phyloP scores from a whole-genome alignment of 2,888 invertebrate species.

The Mechanitis messenoides region DNA sequence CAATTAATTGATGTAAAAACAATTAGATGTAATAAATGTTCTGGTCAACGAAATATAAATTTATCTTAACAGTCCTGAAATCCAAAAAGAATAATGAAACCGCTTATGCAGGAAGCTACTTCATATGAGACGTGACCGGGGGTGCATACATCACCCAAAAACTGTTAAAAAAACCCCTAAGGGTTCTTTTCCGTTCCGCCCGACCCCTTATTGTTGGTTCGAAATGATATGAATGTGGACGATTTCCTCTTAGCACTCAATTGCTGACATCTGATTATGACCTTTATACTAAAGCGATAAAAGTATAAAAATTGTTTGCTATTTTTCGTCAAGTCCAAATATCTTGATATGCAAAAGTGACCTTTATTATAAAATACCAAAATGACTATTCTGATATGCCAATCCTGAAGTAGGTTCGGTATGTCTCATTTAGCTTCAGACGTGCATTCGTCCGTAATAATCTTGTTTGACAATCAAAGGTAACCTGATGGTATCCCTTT shows the following conservation, averaged over 20 bases:
- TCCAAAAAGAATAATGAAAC: slow-evolving; percentile 64
- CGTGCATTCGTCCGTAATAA: slow-evolving; percentile 52
- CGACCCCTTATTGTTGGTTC: slow-evolving; percentile 33
- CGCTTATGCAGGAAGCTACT: slow-evolving; percentile 70
- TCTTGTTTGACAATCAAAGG: slow-evolving; percentile 45
- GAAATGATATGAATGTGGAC: slow-evolving; percentile 22
- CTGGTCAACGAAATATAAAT: slow-evolving; percentile 17
- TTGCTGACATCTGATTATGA: slow-evolving; percentile 20
- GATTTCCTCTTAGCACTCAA: slow-evolving; percentile 23
- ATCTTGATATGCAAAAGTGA: slow-evolving; percentile 3
- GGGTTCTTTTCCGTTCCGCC: slow-evolving; percentile 40
- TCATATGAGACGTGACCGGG: slow-evolving; percentile 72
- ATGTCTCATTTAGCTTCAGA: slow-evolving; percentile 56
- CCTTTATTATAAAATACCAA: neutral
- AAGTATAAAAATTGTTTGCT: slow-evolving; percentile 4
- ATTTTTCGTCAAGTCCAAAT: slow-evolving; percentile 4
- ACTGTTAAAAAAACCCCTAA: slow-evolving; percentile 69
- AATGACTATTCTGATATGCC: slow-evolving; percentile 1
- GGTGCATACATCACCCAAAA: slow-evolving; percentile 69
- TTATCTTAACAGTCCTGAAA: slow-evolving; percentile 26
- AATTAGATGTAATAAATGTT: slow-evolving; percentile 2
- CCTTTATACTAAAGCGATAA: slow-evolving; percentile 1
- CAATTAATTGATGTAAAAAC: slow-evolving; percentile 13
- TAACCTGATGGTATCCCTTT: slow-evolving; percentile 26
- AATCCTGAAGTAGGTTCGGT: slow-evolving; percentile 34